Evolutionary conservation across 2,113 vertebrate species (phyloP).

Genomic region (Gallinago media): DNA sequence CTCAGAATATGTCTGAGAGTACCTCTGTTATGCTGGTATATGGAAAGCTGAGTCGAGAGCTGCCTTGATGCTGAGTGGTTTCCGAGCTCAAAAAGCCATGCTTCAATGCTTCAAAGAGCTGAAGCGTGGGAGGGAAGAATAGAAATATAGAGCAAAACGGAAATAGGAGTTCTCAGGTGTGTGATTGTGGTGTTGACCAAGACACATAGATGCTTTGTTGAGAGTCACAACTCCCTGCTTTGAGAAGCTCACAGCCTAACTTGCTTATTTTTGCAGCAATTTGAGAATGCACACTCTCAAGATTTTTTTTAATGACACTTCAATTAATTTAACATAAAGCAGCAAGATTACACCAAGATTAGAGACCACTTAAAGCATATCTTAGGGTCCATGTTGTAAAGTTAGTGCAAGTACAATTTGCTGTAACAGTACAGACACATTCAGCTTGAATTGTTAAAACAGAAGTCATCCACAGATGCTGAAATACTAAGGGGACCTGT

Average conservation of each 20-base stretch:
- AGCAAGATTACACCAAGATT: background rate
- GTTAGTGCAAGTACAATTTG: background rate
- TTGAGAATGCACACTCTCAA: background rate
- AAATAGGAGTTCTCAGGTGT: background rate
- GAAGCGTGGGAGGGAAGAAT: constrained; percentile 13
- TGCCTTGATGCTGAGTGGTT: background rate
- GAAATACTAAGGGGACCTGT: background rate
- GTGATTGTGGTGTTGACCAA: background rate
- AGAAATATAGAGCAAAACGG: background rate
- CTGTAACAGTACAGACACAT: background rate
- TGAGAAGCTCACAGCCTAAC: background rate
- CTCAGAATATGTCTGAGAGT: background rate
- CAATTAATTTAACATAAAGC: background rate
- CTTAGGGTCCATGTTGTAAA: background rate
- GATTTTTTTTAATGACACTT: background rate
- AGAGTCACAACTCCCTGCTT: background rate
- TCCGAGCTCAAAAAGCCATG: background rate
- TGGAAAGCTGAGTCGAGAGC: background rate
- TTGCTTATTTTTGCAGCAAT: background rate
- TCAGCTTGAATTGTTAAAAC: background rate
- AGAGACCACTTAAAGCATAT: background rate
- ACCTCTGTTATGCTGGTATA: background rate
- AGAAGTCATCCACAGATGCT: background rate
- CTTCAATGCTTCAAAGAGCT: constrained; percentile 10
- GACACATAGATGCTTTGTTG: background rate